Evolutionary conservation across 2,797 vertebrate genomes (phyloP), one percentile per base, ranked within the genome.

Genomic region (Eulemur rubriventer): DNA sequence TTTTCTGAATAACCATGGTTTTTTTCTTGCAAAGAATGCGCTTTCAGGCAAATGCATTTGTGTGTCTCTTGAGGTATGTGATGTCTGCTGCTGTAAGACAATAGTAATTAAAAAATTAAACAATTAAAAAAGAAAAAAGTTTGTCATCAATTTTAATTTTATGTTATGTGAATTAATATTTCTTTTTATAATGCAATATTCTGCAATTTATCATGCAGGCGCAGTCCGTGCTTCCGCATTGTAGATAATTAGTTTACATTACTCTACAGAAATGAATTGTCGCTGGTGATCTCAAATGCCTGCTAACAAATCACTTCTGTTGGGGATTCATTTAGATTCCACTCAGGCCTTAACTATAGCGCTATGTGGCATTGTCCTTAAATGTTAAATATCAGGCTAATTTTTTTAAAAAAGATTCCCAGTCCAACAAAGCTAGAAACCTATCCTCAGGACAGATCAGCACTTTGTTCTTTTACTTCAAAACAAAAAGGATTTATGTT

Each of bases 41-140:
- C 98, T 98, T 98, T 98, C 98, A 98, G 98, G 98, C 98, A 98
- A 98, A 97, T 94, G 96, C 94, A 96, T 96, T 96, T 88, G 95
- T 65, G 61, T 55, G 97, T 95, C 98, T 98, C 98, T 96, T n/a
- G 98, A 98, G 98, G 94, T 95, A 88, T 67, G 80, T 9, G 65
- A 84, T 95, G 96, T 95, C 97, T 97, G 96, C 80, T 65, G 94
- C 97, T 96, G 89, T 86, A 96, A 97, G 98, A 98, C 98, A 99
- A 98, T 98, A 96, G 97, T 98, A 97, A 98, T 98, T 98, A 94
- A 97, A 98, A 98, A 98, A 97, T 97, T 96, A 97, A 96, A 98
- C 97, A 97, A 97, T 95, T 98, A 97, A 97, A 98, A 98, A 91
- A 91, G 92, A 87, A 90, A 96, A 87, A 98, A 98, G 98, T 98